Percentiles rank a stretch among this genome's conserved stretches.
These are phyloP conservation scores for Spinibarbus caldwelli DNA, from an alignment of 2,797 vertebrate genomes.

Conservation along the genomic window DNA sequence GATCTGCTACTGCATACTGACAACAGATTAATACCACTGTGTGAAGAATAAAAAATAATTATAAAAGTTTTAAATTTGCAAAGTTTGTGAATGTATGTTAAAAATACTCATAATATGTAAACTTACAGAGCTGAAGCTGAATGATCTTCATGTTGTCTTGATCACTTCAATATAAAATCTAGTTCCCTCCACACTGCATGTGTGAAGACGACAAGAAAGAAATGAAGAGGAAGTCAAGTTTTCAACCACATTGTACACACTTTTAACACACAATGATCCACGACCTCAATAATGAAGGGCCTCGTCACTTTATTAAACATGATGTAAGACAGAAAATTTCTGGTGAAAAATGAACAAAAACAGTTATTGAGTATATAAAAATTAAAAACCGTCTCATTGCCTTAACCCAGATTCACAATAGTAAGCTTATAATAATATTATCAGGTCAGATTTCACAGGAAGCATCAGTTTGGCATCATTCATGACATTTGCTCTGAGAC, in stretches of 20 bases:
- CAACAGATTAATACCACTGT: neutral
- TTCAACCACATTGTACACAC: no score
- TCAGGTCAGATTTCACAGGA: neutral
- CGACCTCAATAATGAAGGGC: neutral
- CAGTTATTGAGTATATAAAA: no score
- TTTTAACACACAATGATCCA: neutral
- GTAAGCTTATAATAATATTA: neutral
- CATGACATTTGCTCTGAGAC: neutral
- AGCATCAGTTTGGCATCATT: no score
- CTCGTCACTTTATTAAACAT: neutral
- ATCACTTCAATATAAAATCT: neutral
- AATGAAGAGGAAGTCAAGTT: neutral
- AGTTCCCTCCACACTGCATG: neutral
- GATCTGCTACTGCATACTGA: rapidly evolving
- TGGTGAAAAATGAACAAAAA: neutral
- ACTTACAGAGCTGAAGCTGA: neutral
- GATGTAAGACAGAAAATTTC: no score
- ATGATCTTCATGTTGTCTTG: neutral
- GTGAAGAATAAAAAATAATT: neutral
- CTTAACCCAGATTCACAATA: neutral
- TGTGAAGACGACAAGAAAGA: neutral
- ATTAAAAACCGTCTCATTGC: neutral
- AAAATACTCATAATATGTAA: neutral
- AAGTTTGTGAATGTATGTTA: neutral
- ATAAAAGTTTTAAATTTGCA: neutral